Conservation (phyloP, 64 coral and sea anemone species). For the Hydrozoanthus tunicans region DNA sequence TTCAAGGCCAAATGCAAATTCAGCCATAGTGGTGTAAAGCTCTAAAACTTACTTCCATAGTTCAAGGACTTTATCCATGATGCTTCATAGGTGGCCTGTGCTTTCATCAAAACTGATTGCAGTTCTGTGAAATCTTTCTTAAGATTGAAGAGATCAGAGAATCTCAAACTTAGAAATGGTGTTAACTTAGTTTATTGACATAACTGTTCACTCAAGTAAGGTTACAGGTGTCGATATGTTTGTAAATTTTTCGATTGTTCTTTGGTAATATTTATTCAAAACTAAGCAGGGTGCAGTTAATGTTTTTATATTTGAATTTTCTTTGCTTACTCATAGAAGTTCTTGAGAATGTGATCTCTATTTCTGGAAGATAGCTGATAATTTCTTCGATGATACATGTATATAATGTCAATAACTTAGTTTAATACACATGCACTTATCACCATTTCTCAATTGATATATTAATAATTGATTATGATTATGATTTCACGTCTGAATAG, state of each 20-base stretch:
- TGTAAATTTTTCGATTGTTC: constrained; percentile 30
- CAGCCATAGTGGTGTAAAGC: too few species aligned
- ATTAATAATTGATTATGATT: not conserved
- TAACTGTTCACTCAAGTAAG: constrained; percentile 60
- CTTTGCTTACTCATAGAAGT: not conserved
- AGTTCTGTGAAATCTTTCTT: not conserved
- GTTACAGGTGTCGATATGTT: constrained; percentile 24
- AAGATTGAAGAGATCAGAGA: not conserved
- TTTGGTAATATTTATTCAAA: constrained; percentile 23
- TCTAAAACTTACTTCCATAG: constrained; percentile 31
- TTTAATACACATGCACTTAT: not conserved
- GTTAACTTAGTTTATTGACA: constrained; percentile 1
- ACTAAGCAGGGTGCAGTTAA: constrained; percentile 13
- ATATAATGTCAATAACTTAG: too few species aligned
- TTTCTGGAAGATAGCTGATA: not conserved
- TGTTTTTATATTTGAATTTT: not conserved
- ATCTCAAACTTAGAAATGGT: not conserved
- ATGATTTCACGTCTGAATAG: constrained; percentile 54
- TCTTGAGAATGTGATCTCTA: not conserved
- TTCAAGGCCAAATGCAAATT: not conserved
- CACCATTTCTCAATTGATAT: not conserved
- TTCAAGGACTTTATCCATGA: constrained; percentile 21
- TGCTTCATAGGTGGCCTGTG: not conserved
- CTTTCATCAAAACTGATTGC: constrained; percentile 11
- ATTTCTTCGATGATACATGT: too few species aligned